These are phyloP conservation scores for Hirtodrosophila histrioides DNA, from an alignment of 2,888 invertebrate species.

Conservation along the genomic window DNA sequence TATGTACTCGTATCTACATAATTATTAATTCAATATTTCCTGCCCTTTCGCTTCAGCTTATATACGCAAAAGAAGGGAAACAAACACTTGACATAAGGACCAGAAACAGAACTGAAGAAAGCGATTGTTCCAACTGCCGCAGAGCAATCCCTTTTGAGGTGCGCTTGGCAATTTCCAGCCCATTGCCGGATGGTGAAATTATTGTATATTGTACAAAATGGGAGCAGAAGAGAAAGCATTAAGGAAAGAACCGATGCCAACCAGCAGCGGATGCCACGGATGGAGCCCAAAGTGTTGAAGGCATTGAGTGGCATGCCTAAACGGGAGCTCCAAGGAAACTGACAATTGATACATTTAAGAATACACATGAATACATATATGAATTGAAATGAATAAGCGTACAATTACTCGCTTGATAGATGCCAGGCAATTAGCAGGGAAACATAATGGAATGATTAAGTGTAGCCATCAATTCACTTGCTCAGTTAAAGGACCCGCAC, in stretches of 20 bases:
- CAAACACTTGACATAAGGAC: conserved; percentile 69
- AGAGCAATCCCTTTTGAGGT: conserved; percentile 23
- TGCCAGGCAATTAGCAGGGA: conserved; percentile 40
- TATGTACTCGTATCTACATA: conserved; percentile 42
- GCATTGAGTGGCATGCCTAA: conserved; percentile 57
- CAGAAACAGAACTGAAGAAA: conserved; percentile 25
- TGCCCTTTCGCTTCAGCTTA: conserved; percentile 29
- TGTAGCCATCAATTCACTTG: conserved; percentile 35
- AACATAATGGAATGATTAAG: conserved; percentile 6
- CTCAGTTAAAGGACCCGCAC: conserved; percentile 25
- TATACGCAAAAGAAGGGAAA: conserved; percentile 51
- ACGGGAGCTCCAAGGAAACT: conserved; percentile 43
- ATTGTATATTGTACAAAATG: conserved; percentile 48
- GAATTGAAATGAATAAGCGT: conserved; percentile 28
- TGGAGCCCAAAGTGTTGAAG: conserved; percentile 50
- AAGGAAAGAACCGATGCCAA: conserved; percentile 43
- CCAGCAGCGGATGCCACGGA: not conserved
- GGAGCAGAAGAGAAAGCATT: conserved; percentile 74
- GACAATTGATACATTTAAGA: conserved; percentile 51
- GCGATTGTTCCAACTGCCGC: conserved; percentile 20
- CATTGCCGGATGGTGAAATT: conserved; percentile 71
- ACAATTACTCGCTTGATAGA: conserved; percentile 41
- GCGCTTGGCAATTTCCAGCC: conserved; percentile 46
- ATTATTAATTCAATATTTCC: conserved; percentile 74
- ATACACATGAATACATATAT: not conserved